Conservation (phyloP, 2,797 vertebrate genomes). For the Tangara arthus region DNA sequence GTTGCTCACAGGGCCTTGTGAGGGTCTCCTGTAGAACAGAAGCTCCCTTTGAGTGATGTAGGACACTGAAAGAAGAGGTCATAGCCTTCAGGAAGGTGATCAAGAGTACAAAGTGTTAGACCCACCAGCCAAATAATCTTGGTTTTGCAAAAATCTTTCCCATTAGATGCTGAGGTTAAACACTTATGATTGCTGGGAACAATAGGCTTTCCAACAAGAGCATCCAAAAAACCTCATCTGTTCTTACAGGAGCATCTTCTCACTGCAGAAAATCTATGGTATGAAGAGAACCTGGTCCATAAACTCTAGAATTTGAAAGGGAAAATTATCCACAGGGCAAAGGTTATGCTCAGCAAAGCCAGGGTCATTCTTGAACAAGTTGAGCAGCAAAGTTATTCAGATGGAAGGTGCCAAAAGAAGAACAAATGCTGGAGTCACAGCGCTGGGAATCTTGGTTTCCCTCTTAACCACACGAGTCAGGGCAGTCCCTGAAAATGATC, state of each 20-base stretch:
- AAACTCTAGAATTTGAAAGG: neutral
- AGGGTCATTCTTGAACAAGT: neutral
- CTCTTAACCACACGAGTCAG: neutral
- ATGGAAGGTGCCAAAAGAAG: neutral
- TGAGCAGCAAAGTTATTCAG: neutral
- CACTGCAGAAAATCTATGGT: neutral
- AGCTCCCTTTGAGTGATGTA: neutral
- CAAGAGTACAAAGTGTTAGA: neutral
- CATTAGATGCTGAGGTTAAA: neutral
- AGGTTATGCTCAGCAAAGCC: neutral
- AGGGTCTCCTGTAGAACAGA: neutral
- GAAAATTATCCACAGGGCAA: neutral
- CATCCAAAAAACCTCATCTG: neutral
- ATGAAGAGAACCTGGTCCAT: neutral
- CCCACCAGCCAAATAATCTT: neutral
- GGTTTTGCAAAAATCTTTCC: neutral
- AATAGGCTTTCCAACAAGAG: neutral
- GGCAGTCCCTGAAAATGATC: neutral
- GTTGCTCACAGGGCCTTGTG: neutral
- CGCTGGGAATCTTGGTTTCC: neutral
- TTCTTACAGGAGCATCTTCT: neutral
- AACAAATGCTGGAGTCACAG: neutral
- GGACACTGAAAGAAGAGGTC: neutral
- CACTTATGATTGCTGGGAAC: rapidly evolving
- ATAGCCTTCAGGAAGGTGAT: neutral